phyloP scores from a whole-genome alignment of 2,113 vertebrate genomes.

The Myrmecobius fasciatus region DNA sequence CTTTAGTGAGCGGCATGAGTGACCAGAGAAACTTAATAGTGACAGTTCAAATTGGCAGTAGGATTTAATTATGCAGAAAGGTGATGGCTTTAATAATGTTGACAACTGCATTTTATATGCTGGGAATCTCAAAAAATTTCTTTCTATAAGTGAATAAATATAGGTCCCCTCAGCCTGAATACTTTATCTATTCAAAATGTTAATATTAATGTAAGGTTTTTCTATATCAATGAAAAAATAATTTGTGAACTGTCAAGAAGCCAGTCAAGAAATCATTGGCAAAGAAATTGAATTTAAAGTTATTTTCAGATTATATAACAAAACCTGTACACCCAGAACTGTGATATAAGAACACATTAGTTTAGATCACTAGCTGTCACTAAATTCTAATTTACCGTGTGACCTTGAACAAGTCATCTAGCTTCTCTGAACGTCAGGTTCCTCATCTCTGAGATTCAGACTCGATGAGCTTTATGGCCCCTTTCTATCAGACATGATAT shows the following conservation, averaged over 20 bases:
- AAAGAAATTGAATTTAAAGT: slow-evolving; percentile 20
- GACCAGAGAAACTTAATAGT: slow-evolving; percentile 12
- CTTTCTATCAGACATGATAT: not conserved
- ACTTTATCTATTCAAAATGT: not conserved
- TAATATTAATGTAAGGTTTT: not conserved
- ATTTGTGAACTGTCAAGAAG: slow-evolving; percentile 29
- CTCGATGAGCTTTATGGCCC: not conserved
- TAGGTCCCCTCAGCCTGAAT: slow-evolving; percentile 13
- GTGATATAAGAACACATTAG: slow-evolving; percentile 28
- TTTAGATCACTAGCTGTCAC: not conserved
- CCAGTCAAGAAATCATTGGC: slow-evolving; percentile 5
- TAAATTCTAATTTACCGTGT: not conserved
- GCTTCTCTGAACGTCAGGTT: not conserved
- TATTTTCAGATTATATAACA: slow-evolving; percentile 24
- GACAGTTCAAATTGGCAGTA: slow-evolving; percentile 14
- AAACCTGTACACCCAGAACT: slow-evolving; percentile 35
- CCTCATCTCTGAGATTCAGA: not conserved
- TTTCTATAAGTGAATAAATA: slow-evolving; percentile 12
- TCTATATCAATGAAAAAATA: slow-evolving; percentile 11
- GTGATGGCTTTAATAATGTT: not conserved
- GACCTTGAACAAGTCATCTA: not conserved
- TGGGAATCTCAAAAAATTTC: not conserved
- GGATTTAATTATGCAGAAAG: not conserved
- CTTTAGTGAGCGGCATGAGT: not conserved
- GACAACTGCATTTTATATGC: not conserved